A percentile compares a stretch with the other conserved stretches of the same genome.
Conservation (phyloP, 1,140 invertebrate genomes). For the Drosophila pseudoananassae region DNA sequence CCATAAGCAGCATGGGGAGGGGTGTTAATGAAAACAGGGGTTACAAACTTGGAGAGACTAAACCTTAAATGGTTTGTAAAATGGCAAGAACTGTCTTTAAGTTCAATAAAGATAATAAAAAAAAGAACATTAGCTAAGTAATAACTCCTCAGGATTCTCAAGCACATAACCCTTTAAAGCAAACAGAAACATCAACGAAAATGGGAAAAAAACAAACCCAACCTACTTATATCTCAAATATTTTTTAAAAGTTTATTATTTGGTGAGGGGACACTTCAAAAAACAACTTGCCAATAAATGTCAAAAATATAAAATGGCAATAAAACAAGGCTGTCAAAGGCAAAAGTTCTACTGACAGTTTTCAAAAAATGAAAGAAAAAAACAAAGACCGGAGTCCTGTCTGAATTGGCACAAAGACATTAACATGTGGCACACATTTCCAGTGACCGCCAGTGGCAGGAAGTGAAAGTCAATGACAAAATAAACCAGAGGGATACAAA, state of each 20-base stretch:
- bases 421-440: constrained; percentile 61
- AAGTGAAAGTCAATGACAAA: constrained; percentile 46
- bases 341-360: constrained; percentile 50
- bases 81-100: background rate
- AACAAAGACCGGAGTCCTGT: constrained; percentile 1
- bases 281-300: constrained; percentile 60
- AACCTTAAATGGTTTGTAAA: background rate
- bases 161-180: background rate
- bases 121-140: background rate
- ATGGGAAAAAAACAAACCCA: background rate
- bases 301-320: constrained; percentile 60
- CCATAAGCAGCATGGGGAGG: background rate
- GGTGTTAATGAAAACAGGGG: background rate
- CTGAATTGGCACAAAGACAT: constrained; percentile 50
- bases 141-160: background rate
- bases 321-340: constrained; percentile 53
- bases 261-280: constrained; percentile 38
- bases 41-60: background rate
- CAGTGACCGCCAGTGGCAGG: constrained; percentile 45
- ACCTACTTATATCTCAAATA: background rate
- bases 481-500: constrained; percentile 40
- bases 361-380: background rate
- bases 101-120: background rate
- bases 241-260: constrained; percentile 8
- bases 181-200: constrained; percentile 1